Evolutionary conservation across 2,113 vertebrate species (phyloP).

Genomic region (Origma solitaria): DNA sequence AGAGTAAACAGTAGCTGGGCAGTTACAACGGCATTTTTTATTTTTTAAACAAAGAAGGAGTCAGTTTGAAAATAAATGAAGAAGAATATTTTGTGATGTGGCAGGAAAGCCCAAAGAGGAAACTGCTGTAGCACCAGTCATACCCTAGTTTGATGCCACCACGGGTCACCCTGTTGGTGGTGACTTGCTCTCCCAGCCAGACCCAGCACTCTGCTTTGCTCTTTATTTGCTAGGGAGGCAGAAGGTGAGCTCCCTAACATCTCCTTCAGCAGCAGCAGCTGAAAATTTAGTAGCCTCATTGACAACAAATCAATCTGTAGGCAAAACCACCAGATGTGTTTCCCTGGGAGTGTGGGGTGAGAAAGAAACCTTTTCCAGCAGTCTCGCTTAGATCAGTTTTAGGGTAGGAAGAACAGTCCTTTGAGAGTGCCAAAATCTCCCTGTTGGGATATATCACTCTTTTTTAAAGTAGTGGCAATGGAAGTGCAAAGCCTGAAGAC

Average conservation of each 20-base stretch:
- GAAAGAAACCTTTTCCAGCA: neutral
- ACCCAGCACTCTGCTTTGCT: neutral
- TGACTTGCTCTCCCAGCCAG: neutral
- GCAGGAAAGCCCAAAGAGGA: neutral
- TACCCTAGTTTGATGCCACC: neutral
- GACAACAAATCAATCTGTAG: neutral
- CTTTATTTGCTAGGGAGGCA: neutral
- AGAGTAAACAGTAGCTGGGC: neutral
- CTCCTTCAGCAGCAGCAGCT: neutral
- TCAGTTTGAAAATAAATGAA: neutral
- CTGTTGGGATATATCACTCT: neutral
- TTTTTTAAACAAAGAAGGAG: neutral
- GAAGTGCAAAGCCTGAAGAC: neutral
- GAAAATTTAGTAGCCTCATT: neutral
- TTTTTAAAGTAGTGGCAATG: neutral
- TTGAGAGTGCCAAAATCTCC: neutral
- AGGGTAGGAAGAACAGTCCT: neutral
- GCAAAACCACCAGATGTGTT: neutral
- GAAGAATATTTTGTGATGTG: neutral
- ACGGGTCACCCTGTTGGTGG: neutral
- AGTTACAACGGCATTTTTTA: neutral
- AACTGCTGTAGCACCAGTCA: rapidly evolving
- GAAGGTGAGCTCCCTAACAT: neutral
- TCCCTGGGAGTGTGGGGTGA: neutral
- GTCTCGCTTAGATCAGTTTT: neutral